Base-by-base conservation (phyloP, 2,113 vertebrate species). In the Bos javanicus region DNA sequence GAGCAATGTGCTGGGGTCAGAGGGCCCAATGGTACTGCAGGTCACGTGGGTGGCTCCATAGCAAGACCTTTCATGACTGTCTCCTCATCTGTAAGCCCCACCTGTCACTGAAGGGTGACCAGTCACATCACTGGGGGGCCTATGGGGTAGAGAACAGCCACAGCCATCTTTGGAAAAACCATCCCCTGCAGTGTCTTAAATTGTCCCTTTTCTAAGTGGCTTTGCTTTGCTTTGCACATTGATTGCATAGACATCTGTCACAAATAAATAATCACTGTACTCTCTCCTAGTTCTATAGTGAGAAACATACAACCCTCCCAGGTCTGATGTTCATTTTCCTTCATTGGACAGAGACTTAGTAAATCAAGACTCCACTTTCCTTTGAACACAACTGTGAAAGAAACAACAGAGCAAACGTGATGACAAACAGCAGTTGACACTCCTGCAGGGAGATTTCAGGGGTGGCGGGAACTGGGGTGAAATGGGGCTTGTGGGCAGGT, bases 401-500 rank as follows among this genome's bases (percentile, higher is more conserved):
- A 91, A 87, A 54, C 11, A 6, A 48, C 33, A 93, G 54, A 1
- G 25, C 16, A 33, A 85, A 43, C 5, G 16, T 11, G 13, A 25
- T n/a, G 54, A 39, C 25, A 74, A 89, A 80, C 2, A 43, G 2
- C 17, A 15, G n/a, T 1, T 4, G 33, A 10, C 6, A 5, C 36
- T 17, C 9, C 11, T 2, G 3, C 52, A 25, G 46, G 50, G 52
- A 67, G 76, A 50, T 5, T 62, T 19, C 23, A 11, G 64, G 30
- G 33, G 1, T 3, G 6, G 56, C 4, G 1, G 39, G 39, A 46
- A 84, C 25, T 19, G 23, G 5, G 6, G 30, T 33, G 48, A 87
- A 28, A 1, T 1, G 21, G 23, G 28, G 21, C 15, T 0, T 4
- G 4, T 0, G 3, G 9, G 10, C 7, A 16, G 57, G 11, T 7